Percentiles rank a stretch among this genome's conserved stretches.
Conservation (phyloP, 2,888 invertebrate species). For the Ferdinandea cuprea region DNA sequence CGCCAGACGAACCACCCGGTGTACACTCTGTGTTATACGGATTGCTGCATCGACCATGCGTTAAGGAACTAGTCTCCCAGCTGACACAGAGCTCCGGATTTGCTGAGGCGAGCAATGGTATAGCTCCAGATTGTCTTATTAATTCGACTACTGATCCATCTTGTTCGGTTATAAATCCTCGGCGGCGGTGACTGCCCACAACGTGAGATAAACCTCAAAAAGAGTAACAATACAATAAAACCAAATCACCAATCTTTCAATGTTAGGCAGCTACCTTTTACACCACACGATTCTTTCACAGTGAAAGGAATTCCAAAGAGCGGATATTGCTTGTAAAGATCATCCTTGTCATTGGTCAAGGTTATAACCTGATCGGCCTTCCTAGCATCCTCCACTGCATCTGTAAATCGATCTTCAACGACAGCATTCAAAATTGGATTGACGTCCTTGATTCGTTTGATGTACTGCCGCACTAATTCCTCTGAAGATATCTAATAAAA, state of each 20-base stretch:
- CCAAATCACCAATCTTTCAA: too few relatives aligned
- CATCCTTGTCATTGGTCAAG: conserved; percentile 76
- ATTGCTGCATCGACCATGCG: conserved; percentile 91
- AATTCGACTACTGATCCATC: conserved; percentile 88
- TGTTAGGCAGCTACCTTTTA: too few relatives aligned
- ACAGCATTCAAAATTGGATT: conserved; percentile 89
- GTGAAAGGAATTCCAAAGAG: conserved; percentile 92
- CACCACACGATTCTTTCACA: conserved; percentile 90
- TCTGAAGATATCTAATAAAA: conserved; percentile 84
- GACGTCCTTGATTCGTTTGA: conserved; percentile 87
- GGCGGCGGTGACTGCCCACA: conserved; percentile 86
- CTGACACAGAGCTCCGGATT: conserved; percentile 95
- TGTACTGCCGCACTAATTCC: conserved; percentile 85
- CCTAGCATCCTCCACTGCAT: conserved; percentile 87
- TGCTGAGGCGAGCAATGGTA: conserved; percentile 92
- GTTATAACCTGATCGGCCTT: conserved; percentile 84
- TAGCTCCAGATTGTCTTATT: conserved; percentile 89
- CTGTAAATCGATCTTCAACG: conserved; percentile 87
- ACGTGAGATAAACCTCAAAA: conserved; percentile 87
- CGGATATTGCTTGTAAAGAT: conserved; percentile 84
- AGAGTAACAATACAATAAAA: background rate
- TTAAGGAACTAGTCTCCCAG: conserved; percentile 92
- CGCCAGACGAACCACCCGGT: conserved; percentile 95
- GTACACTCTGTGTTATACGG: conserved; percentile 90
- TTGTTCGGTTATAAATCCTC: conserved; percentile 84